Evolutionary conservation across 2,113 vertebrate genomes (phyloP).

Genomic region (Rhinolophus sinicus): DNA sequence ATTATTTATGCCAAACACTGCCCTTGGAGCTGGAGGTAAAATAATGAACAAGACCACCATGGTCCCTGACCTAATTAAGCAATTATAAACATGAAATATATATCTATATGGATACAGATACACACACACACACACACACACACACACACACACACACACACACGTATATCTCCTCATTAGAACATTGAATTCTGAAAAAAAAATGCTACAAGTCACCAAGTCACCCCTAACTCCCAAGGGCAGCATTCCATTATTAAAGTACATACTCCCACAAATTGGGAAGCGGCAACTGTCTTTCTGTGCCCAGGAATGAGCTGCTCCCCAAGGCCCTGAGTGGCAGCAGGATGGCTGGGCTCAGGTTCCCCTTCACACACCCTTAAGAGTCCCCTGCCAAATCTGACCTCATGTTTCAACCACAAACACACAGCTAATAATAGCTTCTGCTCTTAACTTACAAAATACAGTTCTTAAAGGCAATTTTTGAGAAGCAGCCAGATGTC

Average conservation of each 20-base stretch:
- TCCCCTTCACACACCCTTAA: conserved; percentile 75
- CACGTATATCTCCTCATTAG: neutral
- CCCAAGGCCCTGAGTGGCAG: neutral
- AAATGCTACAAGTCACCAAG: neutral
- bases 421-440: conserved; percentile 86
- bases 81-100: neutral
- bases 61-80: neutral
- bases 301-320: conserved; percentile 68
- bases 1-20: neutral
- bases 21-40: neutral
- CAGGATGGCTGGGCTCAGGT: conserved; percentile 75
- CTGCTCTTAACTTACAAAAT: conserved; percentile 84
- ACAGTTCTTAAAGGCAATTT: conserved; percentile 80
- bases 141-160: neutral
- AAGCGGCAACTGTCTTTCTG: conserved; percentile 20
- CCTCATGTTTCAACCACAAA: conserved; percentile 85
- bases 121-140: neutral
- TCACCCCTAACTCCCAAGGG: neutral
- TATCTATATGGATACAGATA: neutral
- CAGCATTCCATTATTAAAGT: conserved; percentile 50
- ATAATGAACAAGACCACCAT: neutral
- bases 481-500: conserved; percentile 77
- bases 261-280: conserved; percentile 48
- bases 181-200: neutral
- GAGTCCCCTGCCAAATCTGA: conserved; percentile 82